phyloP scores from a whole-genome alignment of 2,888 invertebrate species.

The Adineta ricciae region DNA sequence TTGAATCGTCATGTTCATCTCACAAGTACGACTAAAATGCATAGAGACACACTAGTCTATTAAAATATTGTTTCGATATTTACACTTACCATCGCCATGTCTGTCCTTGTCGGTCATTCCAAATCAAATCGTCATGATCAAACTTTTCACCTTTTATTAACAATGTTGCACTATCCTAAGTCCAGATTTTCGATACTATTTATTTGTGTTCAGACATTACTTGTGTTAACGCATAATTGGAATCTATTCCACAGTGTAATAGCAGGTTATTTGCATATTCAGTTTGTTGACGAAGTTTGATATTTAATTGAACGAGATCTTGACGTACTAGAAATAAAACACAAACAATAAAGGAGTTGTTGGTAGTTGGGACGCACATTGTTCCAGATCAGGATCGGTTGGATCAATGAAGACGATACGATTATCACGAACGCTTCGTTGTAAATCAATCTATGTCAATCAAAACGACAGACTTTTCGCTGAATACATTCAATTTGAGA shows the following conservation, averaged over 20 bases:
- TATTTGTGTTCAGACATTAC: not conserved
- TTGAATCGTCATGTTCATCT: not conserved
- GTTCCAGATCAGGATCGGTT: conserved; percentile 8
- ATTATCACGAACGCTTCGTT: conserved; percentile 12
- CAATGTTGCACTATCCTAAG: not conserved
- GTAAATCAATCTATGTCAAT: not conserved
- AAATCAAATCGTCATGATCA: conserved; percentile 3
- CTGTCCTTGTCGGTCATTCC: not conserved
- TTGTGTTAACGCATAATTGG: not conserved
- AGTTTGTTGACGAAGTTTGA: not conserved
- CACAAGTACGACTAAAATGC: not conserved
- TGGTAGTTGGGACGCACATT: not conserved
- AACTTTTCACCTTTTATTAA: conserved; percentile 4
- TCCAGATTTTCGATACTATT: not conserved
- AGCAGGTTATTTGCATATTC: not conserved
- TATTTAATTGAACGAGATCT: not conserved
- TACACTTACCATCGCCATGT: conserved; percentile 9
- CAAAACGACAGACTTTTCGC: too few relatives aligned
- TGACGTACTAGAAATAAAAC: not conserved
- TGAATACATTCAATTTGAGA: too few relatives aligned
- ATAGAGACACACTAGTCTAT: not conserved
- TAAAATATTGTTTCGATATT: too few relatives aligned
- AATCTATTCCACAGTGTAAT: not conserved
- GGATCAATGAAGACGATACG: conserved; percentile 6
- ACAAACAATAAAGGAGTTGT: not conserved